A percentile compares a stretch with the other conserved stretches of the same genome.
These are phyloP conservation scores for Catagonus wagneri DNA, from an alignment of 2,113 vertebrate species.

Conservation along the genomic window DNA sequence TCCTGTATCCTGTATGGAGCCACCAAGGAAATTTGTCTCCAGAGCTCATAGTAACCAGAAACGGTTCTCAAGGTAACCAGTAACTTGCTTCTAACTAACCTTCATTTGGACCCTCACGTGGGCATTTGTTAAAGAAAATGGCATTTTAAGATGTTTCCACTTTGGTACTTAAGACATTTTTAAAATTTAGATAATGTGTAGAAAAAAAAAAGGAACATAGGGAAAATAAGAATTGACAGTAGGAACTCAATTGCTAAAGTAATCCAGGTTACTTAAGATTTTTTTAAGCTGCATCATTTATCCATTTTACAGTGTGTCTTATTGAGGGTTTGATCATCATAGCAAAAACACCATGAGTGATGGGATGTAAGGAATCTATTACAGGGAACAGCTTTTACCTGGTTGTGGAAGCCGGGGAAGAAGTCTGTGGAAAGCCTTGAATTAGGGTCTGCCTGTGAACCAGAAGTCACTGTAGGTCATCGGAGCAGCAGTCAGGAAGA, in stretches of 20 bases:
- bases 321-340: background rate
- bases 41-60: background rate
- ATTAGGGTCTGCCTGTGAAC: background rate
- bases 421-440: background rate
- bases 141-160: background rate
- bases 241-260: background rate
- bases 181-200: background rate
- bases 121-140: conserved; percentile 24
- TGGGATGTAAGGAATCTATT: conserved; percentile 18
- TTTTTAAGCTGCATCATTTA: background rate
- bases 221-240: background rate
- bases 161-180: background rate
- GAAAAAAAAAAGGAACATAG: conserved; percentile 9
- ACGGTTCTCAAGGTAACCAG: background rate
- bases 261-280: background rate
- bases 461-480: background rate
- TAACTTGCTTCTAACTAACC: background rate
- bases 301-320: background rate
- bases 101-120: background rate
- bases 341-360: background rate
- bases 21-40: background rate
- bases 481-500: background rate
- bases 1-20: background rate
- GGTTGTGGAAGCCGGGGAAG: background rate
- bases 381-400: background rate